Base-by-base conservation (phyloP, 2,797 vertebrate genomes). In the Cuculus canorus region DNA sequence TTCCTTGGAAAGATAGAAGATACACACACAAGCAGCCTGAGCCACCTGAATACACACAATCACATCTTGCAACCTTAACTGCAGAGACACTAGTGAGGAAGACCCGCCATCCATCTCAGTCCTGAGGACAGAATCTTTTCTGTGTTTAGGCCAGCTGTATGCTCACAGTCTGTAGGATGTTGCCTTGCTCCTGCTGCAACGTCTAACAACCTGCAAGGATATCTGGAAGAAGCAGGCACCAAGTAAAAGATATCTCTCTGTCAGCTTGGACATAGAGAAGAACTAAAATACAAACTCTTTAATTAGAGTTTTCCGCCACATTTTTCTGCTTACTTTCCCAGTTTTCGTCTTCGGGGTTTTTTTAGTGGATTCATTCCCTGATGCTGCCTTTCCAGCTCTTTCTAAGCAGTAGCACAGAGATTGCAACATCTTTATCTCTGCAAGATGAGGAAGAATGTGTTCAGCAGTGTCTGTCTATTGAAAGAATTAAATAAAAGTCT, bases 401-500 rank as follows among this genome's bases (percentile, higher is more conserved):
- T 69, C 30, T 56, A 65, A 79, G 48, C 63, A 82, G 45, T 11
- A 89, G 32, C 24, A 45, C 15, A 68, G 76, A 76, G 59, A 78
- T 16, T 91, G 33, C 24, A 78, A 64, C 56, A 64, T 37, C n/a
- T 37, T 87, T 91, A 85, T 92, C 86, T 81, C 59, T 32, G 12
- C 6, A 22, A 92, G 60, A 28, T 61, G 65, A 92, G 27, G 19
- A 27, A 80, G 41, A 65, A 75, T 21, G 70, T 83, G 17, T 17
- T 72, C 53, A 81, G 41, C 24, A 64, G 25, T 14, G 10, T n/a
- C 71, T 82, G 30, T 48, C 63, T 73, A 15, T 64, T 66, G 66
- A 66, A 90, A 83, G 35, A 91, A 78, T 82, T 48, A 87, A 93
- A 92, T 76, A 64, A 69, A 86, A 22, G 77, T 68, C 72, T 48